Evolutionary conservation across 2,888 invertebrate genomes (phyloP).

Genomic region (Eumacrocentrus americanus): DNA sequence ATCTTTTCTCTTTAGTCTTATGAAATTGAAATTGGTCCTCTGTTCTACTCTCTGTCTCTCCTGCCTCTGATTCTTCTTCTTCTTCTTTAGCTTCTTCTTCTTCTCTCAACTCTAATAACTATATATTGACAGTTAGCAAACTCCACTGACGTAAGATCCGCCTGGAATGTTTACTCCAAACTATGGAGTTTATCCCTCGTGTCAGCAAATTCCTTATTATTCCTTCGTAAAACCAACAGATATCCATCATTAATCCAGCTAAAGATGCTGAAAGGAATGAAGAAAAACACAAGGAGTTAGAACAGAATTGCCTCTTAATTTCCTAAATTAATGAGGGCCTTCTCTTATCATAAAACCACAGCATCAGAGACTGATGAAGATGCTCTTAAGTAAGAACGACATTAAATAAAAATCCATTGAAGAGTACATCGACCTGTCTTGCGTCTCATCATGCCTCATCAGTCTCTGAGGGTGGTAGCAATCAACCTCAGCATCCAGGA

Average conservation of each 20-base stretch:
- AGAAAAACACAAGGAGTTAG: too few species aligned
- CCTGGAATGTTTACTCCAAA: not conserved
- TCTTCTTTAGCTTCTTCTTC: not conserved
- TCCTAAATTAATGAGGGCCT: too few species aligned
- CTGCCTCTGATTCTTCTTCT: not conserved
- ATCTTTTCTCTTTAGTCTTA: not conserved
- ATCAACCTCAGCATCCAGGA: too few species aligned
- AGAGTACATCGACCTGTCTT: too few species aligned
- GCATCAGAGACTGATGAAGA: too few species aligned
- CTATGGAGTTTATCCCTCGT: constrained; percentile 2
- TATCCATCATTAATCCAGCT: not conserved
- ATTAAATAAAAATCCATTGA: too few species aligned
- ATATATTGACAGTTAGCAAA: constrained; percentile 18
- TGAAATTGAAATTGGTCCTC: constrained; percentile 10
- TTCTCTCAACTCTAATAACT: not conserved
- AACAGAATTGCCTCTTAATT: too few species aligned
- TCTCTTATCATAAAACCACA: too few species aligned
- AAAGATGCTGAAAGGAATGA: not conserved
- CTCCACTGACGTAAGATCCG: not conserved
- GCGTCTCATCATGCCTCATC: too few species aligned
- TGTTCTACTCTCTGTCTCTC: not conserved
- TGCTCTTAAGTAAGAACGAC: too few species aligned
- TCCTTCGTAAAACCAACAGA: not conserved
- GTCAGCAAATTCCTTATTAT: not conserved
- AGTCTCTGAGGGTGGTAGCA: too few species aligned